A percentile compares a stretch with the other conserved stretches of the same genome.
Conservation (phyloP, 2,888 invertebrate genomes). For the Hydrotaea diabolus region DNA sequence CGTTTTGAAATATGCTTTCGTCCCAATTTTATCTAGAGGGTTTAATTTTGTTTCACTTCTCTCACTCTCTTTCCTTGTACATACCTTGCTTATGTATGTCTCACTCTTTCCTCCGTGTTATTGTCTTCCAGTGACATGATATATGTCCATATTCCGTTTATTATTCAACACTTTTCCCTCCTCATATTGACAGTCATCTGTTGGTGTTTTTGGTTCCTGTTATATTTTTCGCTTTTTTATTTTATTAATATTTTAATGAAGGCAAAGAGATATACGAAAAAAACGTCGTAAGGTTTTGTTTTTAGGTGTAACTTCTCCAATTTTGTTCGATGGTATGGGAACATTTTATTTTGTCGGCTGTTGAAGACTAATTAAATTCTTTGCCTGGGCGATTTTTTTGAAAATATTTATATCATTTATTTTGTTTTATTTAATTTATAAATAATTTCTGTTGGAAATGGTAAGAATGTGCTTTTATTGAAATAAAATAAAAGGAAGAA, state of each 20-base stretch:
- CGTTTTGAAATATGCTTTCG: constrained; percentile 36
- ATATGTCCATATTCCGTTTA: constrained; percentile 45
- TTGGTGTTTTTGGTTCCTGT: not conserved
- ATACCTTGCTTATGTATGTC: not conserved
- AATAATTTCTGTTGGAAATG: too few relatives aligned
- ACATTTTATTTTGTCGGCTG: too few relatives aligned
- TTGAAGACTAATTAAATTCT: too few relatives aligned
- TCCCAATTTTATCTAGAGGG: constrained; percentile 58
- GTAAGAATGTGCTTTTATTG: too few relatives aligned
- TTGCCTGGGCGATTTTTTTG: too few relatives aligned
- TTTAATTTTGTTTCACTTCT: constrained; percentile 56
- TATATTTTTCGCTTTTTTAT: not conserved
- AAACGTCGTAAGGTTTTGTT: not conserved
- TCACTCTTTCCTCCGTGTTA: not conserved
- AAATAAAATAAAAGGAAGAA: too few relatives aligned
- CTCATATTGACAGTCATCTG: not conserved
- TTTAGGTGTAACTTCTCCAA: not conserved
- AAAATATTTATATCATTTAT: too few relatives aligned
- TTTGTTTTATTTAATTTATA: too few relatives aligned
- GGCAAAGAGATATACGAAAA: not conserved
- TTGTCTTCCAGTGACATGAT: constrained; percentile 56
- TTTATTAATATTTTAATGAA: constrained; percentile 6
- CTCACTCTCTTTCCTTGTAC: not conserved
- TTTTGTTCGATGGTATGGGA: too few relatives aligned
- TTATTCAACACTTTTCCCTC: constrained; percentile 30